These are phyloP conservation scores for Amphiduros pacificus DNA, from an alignment of 2,888 invertebrate genomes.

Conservation along the genomic window DNA sequence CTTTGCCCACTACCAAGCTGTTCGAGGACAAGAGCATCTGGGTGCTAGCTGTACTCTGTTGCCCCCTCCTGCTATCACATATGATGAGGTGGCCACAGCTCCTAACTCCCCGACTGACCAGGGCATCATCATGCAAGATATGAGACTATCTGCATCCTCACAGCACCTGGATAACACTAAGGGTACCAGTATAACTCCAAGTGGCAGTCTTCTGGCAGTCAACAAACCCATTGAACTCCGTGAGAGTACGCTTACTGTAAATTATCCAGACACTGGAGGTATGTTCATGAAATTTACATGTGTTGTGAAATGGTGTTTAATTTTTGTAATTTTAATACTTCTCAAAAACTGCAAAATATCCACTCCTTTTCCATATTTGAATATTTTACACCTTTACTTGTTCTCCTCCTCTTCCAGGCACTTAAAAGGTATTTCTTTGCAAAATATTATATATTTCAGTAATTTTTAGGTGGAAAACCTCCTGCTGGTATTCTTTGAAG, in stretches of 20 bases:
- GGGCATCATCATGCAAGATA: conserved; percentile 5
- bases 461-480: too few relatives aligned
- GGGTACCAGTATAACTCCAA: conserved; percentile 28
- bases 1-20: too few relatives aligned
- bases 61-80: conserved; percentile 28
- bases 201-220: conserved; percentile 31
- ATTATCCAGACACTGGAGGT: conserved; percentile 31
- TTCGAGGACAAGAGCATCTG: neutral
- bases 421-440: too few relatives aligned
- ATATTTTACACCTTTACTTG: too few relatives aligned
- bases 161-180: conserved; percentile 12
- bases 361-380: too few relatives aligned
- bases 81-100: conserved; percentile 25
- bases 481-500: too few relatives aligned
- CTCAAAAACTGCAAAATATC: too few relatives aligned
- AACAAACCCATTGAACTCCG: conserved; percentile 32
- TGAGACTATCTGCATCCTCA: neutral
- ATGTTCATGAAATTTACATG: neutral
- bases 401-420: too few relatives aligned
- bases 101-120: conserved; percentile 20
- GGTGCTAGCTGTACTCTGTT: conserved; percentile 8
- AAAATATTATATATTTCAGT: too few relatives aligned
- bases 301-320: too few relatives aligned
- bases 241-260: conserved; percentile 31
- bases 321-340: too few relatives aligned